phyloP scores from a whole-genome alignment of 2,797 vertebrate genomes.

The Macropus fuliginosus region DNA sequence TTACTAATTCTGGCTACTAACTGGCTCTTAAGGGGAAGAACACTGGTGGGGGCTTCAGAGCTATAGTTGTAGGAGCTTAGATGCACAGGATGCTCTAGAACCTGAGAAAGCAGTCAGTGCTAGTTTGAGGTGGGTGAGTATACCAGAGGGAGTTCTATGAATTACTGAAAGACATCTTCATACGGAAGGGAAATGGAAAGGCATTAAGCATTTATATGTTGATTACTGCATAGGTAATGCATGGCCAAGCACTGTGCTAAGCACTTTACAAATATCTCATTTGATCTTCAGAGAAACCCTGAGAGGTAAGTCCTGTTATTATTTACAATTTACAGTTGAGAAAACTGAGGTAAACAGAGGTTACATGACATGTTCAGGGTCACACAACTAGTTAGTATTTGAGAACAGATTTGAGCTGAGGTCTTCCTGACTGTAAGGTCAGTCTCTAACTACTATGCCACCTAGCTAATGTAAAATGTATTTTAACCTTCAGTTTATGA shows the following conservation, averaged over 20 bases:
- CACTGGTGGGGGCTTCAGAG: background rate
- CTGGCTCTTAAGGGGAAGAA: background rate
- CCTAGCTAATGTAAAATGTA: background rate
- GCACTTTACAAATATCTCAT: background rate
- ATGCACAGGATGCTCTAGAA: background rate
- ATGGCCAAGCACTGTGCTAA: background rate
- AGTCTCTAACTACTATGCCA: background rate
- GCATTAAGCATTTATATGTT: background rate
- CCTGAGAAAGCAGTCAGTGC: background rate
- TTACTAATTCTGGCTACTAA: background rate
- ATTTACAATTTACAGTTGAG: background rate
- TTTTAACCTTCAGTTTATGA: slow-evolving; percentile 36
- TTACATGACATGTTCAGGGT: background rate
- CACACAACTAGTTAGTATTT: background rate
- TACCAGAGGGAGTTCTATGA: background rate
- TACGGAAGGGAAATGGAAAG: background rate
- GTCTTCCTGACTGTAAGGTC: background rate
- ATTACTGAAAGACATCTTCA: background rate
- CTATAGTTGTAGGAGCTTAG: background rate
- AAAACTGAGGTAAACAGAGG: background rate
- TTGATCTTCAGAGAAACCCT: background rate
- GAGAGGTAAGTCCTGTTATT: background rate
- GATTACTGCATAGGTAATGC: background rate
- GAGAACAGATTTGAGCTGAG: background rate
- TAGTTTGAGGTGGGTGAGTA: background rate